Evolutionary conservation across 2,113 vertebrate genomes (phyloP), one percentile per base, ranked within the genome.

Genomic region (Calypte anna): DNA sequence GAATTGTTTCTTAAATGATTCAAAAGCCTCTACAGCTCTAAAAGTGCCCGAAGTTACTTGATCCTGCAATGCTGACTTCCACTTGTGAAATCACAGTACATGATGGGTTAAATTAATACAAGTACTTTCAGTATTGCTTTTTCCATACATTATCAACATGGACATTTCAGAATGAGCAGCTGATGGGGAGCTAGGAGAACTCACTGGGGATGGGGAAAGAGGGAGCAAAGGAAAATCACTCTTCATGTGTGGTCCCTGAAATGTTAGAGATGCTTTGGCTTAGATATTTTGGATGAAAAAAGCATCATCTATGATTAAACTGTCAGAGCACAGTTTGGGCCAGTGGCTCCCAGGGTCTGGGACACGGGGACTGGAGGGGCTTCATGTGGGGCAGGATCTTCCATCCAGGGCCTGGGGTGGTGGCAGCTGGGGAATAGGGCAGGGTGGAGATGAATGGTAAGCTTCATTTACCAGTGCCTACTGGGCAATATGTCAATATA

Each of bases 341-440:
- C 23, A 61, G 38, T 12, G 53, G 30, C 18, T 73, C 28, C 40
- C 25, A 64, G 21, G 3, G 9, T 7, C 19, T 7, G 3, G n/a
- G n/a, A 4, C 12, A 46, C 0, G 0, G 48, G 38, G 28, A 55
- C 31, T 1, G 17, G 12, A 9, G 18, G 7, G 2, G 3, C 2
- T 67, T 77, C 25, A 30, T 4, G 1, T 12, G 19, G 46, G n/a
- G 24, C 27, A 83, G 16, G 14, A 4, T 83, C 68, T 69, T 66
- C 24, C 9, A 74, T 7, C 16, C n/a, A 62, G 27, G 31, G 2
- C 25, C 7, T 30, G 18, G 46, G 11, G 40, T 40, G 40, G 40
- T 40, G 40, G 40, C 40, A 78, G 7, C 2, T 46, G 38, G 20
- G 61, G 8, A 79, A 6, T 12, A 75, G 25, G 10, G 15, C 61